Base-by-base conservation (phyloP, 2,797 vertebrate species). In the Podargus strigoides region DNA sequence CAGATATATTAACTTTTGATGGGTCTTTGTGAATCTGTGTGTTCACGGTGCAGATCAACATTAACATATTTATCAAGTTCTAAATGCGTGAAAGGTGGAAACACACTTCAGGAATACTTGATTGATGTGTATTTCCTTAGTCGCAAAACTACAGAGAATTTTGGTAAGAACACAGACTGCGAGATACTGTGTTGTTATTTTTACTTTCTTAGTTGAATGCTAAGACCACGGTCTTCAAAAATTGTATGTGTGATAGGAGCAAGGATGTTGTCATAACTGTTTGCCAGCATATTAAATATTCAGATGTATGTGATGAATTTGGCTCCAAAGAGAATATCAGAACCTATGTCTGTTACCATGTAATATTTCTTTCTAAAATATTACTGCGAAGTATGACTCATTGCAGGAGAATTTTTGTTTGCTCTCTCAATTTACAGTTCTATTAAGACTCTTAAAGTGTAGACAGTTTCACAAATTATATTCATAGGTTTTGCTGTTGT, bases 21-120 rank as follows among this genome's bases (percentile, higher is more conserved):
- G 60, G 58, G 77, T 94, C 68, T 93, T 79, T 85, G 42, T 95
- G 89, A 96, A 87, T 63, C 34, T 46, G 49, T 81, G 52, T 73
- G 66, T 95, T 96, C 73, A 74, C 58, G 12, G 60, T 88, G 50
- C 56, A 83, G 87, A 91, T 59, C 73, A 96, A 50, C 79, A 92
- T 95, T 96, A 96, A 89, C 82, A 87, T 93, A 88, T 94, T 92
- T 96, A 92, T 94, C 73, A 94, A 91, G 94, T 97, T 97, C 92
- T 95, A 92, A 84, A 69, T 90, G 63, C 88, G 5, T 55, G 78
- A 89, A 97, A 94, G 75, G 86, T 97, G 90, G 94, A 97, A 97
- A 79, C 52, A 24, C 62, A 85, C 84, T 94, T 96, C 8, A 92
- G 83, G 86, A 92, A 46, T 94, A 56, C 63, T 95, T 88, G 93